These are phyloP conservation scores for Anadara kagoshimensis DNA, from an alignment of 1,140 invertebrate genomes.

Conservation along the genomic window DNA sequence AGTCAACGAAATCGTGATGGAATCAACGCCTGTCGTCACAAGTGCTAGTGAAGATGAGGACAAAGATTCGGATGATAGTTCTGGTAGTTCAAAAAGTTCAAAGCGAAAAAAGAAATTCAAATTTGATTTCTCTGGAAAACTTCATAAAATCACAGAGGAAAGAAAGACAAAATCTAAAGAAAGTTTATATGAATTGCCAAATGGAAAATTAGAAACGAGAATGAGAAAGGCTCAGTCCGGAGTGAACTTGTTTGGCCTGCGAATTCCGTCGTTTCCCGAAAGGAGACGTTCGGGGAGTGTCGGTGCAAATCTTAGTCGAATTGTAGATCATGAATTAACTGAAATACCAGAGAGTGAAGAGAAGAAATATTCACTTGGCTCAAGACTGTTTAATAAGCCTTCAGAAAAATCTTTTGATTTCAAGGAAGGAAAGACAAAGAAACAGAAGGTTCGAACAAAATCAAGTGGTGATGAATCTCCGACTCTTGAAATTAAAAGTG, in stretches of 20 bases:
- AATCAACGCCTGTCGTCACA: slow-evolving; percentile 68
- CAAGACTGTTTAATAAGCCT: no score
- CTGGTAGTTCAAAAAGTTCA: slow-evolving; percentile 61
- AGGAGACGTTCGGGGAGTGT: slow-evolving; percentile 66
- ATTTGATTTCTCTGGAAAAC: slow-evolving; percentile 64
- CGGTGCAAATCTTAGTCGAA: slow-evolving; percentile 57
- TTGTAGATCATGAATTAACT: no score
- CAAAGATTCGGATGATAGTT: slow-evolving; percentile 67
- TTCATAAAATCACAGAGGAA: slow-evolving; percentile 69
- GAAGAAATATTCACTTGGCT: no score
- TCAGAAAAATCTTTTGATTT: no score
- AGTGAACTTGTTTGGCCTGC: slow-evolving; percentile 66
- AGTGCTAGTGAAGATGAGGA: slow-evolving; percentile 70
- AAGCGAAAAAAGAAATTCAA: slow-evolving; percentile 66
- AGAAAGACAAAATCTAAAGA: slow-evolving; percentile 59
- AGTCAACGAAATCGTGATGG: slow-evolving; percentile 71
- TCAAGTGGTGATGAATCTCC: slow-evolving; percentile 25
- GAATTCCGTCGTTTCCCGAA: slow-evolving; percentile 49
- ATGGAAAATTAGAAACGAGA: slow-evolving; percentile 51
- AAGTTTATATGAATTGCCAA: slow-evolving; percentile 51
- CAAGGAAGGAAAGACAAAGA: slow-evolving; percentile 20
- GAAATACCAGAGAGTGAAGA: no score
- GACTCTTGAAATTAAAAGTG: slow-evolving; percentile 28
- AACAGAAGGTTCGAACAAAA: slow-evolving; percentile 21
- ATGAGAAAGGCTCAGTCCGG: slow-evolving; percentile 67